Percentiles rank a stretch among this genome's conserved stretches.
Conservation (phyloP, 1,140 invertebrate genomes). For the Xylocopa sonorina region DNA sequence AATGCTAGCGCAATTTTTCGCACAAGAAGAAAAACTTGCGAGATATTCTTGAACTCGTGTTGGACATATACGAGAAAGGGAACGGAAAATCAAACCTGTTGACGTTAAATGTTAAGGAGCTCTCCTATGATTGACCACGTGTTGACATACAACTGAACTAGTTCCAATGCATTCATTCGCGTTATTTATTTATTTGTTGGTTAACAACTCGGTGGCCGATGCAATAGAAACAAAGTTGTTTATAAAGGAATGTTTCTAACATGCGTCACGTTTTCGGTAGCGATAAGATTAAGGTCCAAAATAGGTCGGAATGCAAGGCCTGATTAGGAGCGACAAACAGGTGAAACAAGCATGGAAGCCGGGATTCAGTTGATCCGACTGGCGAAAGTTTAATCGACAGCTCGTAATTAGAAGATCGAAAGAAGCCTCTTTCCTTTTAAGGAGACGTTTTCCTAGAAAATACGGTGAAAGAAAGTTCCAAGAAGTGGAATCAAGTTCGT, state of each 20-base stretch:
- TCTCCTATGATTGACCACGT: not conserved
- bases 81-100: not conserved
- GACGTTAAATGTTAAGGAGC: too few relatives aligned
- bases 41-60: not conserved
- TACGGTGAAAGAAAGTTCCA: conserved; percentile 52
- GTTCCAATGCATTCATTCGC: not conserved
- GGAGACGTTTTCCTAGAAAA: conserved; percentile 47
- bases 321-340: conserved; percentile 22
- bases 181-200: conserved; percentile 4
- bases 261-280: not conserved
- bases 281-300: conserved; percentile 35
- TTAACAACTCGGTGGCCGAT: not conserved
- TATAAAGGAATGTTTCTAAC: not conserved
- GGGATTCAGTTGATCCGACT: conserved; percentile 18
- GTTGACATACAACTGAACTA: not conserved
- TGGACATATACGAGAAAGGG: not conserved
- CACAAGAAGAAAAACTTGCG: not conserved
- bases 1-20: too few relatives aligned
- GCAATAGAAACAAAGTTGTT: not conserved
- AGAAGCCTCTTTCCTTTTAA: conserved; percentile 52
- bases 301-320: not conserved
- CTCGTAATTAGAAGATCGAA: conserved; percentile 49
- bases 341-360: not conserved
- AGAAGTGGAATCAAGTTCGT: conserved; percentile 49
- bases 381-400: conserved; percentile 58